Evolutionary conservation across 2,888 invertebrate species (phyloP), one percentile per base, ranked within the genome.

Genomic region (Drosophila recens): DNA sequence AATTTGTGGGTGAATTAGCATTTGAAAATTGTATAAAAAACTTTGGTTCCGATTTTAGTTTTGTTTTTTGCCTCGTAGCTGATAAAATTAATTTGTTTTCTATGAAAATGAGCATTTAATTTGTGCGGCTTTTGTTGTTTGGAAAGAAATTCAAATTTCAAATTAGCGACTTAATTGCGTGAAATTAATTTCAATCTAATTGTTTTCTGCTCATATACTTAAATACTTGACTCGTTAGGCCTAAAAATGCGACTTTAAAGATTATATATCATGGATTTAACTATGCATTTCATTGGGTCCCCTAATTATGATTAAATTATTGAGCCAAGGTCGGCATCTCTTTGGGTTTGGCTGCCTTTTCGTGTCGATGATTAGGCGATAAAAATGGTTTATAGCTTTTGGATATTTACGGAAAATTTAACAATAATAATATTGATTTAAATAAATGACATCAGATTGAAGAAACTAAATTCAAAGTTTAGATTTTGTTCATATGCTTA

Each of bases 121-220:
- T 73, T 83, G 56, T 30, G 68, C 61, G 68, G 54, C 82, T 67
- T 68, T 66, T 66, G 82, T 71, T 71, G 42, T 51, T 66, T 43
- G 40, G 53, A 62, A 71, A 68, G 69, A 84, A 87, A 75, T 69
- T 79, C 59, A 53, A 73, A 68, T 64, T 52, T 52, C 42, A 68
- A 82, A 79, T 75, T 73, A 75, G 72, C 59, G 43, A 51, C 66
- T 87, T 73, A 81, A 87, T 84, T 84, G 84, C 67, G 67, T 75
- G 69, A 75, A 84, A 87, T 87, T 89, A 84, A 84, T 89, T 84
- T 76, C 68, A 77, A 69, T 86, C 83, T 57, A 74, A 86, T 86
- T 85, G 76, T 70, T 53, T 40, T 48, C 33, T 42, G 53, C 38
- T 27, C 8, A 15, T 38, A 27, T 13, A 27, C 23, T 11, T 36